These are phyloP conservation scores for Heliconius ethilla DNA, from an alignment of 2,888 invertebrate genomes.

Conservation along the genomic window DNA sequence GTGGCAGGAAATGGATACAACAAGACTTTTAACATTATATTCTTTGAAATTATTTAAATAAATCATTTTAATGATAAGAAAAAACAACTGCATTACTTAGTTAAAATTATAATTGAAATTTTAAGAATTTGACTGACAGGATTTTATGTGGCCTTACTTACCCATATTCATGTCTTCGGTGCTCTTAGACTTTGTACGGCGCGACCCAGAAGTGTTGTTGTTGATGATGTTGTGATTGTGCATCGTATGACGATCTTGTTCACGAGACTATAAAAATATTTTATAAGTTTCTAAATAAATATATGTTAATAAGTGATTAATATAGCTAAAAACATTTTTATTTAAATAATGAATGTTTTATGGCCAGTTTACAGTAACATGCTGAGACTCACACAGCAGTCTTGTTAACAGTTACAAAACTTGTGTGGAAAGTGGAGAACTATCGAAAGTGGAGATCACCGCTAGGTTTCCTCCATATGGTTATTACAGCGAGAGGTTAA, in stretches of 20 bases:
- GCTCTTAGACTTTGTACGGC: slow-evolving; percentile 92
- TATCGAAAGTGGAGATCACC: too few relatives aligned
- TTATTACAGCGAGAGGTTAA: background rate
- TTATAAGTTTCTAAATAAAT: background rate
- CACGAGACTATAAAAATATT: slow-evolving; percentile 78
- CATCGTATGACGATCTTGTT: slow-evolving; percentile 85
- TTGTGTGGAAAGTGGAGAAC: background rate
- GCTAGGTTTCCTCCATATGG: background rate
- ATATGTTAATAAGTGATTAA: background rate
- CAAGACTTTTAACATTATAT: too few relatives aligned
- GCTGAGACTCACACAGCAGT: background rate
- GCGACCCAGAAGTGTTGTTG: slow-evolving; percentile 85
- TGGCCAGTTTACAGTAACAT: background rate
- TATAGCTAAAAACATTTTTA: background rate
- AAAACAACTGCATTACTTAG: background rate
- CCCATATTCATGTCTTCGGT: slow-evolving; percentile 92
- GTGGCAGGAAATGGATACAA: too few relatives aligned
- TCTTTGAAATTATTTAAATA: too few relatives aligned
- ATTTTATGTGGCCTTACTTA: slow-evolving; percentile 48
- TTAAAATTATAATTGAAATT: background rate
- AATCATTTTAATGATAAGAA: too few relatives aligned
- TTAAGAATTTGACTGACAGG: background rate
- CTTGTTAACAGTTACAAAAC: background rate
- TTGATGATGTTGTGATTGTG: slow-evolving; percentile 87
- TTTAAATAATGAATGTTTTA: background rate